Conservation (phyloP, 2,113 vertebrate genomes). For the Pongo abelii region DNA sequence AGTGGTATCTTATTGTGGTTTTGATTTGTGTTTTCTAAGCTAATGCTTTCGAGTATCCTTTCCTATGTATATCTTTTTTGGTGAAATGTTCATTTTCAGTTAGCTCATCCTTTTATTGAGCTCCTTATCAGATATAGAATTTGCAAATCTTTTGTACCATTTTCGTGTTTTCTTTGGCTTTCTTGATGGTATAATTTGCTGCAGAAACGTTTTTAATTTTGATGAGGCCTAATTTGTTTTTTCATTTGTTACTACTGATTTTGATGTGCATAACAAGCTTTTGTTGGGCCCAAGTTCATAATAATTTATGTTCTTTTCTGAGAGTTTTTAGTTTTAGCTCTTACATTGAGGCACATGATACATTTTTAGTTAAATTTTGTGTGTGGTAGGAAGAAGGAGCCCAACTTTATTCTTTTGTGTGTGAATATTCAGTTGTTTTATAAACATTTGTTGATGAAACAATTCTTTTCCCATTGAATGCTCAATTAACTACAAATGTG, state of each 20-base stretch:
- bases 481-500: background rate
- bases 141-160: background rate
- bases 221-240: background rate
- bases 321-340: background rate
- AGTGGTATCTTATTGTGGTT: background rate
- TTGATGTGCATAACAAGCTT: background rate
- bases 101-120: background rate
- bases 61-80: background rate
- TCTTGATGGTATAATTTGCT: background rate
- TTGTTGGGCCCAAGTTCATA: background rate
- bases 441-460: background rate
- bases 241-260: background rate
- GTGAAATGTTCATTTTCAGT: background rate
- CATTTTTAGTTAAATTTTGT: background rate
- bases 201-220: background rate
- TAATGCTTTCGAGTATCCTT: background rate
- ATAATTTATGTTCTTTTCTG: background rate
- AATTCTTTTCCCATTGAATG: background rate
- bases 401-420: background rate
- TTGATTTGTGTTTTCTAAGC: background rate
- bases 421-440: background rate
- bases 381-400: background rate
- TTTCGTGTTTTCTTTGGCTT: background rate
- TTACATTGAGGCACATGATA: background rate
- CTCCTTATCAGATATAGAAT: background rate